Evolutionary conservation across 2,113 vertebrate species (phyloP), one percentile per base, ranked within the genome.

Genomic region (Phocoena sinus): DNA sequence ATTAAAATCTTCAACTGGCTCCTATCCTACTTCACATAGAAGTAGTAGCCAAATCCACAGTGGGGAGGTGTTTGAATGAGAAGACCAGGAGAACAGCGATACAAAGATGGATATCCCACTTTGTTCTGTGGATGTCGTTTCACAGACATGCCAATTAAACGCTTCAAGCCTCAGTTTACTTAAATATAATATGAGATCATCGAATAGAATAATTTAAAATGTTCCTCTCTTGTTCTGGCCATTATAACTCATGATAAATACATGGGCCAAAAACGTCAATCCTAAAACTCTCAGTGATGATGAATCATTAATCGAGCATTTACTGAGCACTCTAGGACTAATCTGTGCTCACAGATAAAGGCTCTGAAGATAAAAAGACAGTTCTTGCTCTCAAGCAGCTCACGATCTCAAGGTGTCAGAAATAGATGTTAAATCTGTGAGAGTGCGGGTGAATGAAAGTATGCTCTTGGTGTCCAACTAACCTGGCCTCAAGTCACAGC

Each of bases 1-100:
- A 63, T 94, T 95, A 84, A 96, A 92, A 74, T 94, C 74, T 97
- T 89, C 82, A 74, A 36, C 62, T 89, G 58, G 65, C 38, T 17
- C 17, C 3, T 73, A 23, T 82, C 31, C 5, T 56, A 93, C 44
- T 63, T 20, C 25, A 67, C 11, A 26, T 13, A 26, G 33, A 79
- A 73, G 65, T 90, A 81, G 6, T 74, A 38, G 36, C 53, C 23
- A 28, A 70, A 67, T 71, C n/a, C 65, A n/a, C 12, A 63, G 11
- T 8, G 77, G 44, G 58, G 15, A 93, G 36, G 33, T 41, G 4
- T 76, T 68, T 44, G 31, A 41, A 50, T 36, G 56, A 68, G 60
- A 68, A 68, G 70, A 50, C 17, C 4, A 18, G 11, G 63, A 77
- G 36, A 74, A 77, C 10, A 20, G 8, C 38, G 44, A 13, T 41